Base-by-base conservation (phyloP, 2,113 vertebrate species). In the Felis chaus region DNA sequence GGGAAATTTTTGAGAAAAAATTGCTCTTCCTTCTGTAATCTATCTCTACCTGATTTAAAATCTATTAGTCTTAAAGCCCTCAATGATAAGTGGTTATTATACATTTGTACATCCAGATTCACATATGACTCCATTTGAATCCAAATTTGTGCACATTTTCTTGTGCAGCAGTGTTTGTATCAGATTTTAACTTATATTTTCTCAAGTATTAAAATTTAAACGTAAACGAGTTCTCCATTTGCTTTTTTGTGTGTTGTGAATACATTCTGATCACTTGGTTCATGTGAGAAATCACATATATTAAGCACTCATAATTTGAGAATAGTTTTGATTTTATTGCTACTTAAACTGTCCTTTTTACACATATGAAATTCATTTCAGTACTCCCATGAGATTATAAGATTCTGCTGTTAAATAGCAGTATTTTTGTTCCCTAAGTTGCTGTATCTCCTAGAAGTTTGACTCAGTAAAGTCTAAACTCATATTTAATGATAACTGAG, bases 161-260 rank as follows among this genome's bases (percentile, higher is more conserved):
- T 89, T 97, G 29, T 93, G 55, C 39, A 78, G 27, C 14, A 83
- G 31, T 66, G 68, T 97, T 96, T 97, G 87, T 90, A 88, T 97
- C 23, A 48, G 19, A 57, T 95, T 97, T 93, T 97, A 95, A 95
- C 79, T 91, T 93, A 61, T 45, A 63, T 96, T 98, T 97, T 97
- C 71, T 92, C 71, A 96, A 94, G 73, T 80, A 97, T 98, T 98
- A 97, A 97, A 98, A 82, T 79, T n/a, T 95, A 85, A 91, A 91
- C 25, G 3, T 85, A 13, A 57, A 55, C 69, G 81, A 78, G 2
- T 74, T 85, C 45, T 96, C 90, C 19, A 0, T 95, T 86, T 96
- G 36, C 6, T 74, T 89, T 55, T 80, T 91, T 48, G 33, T 95
- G 14, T 95, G n/a, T 98, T 91, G 57, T 79, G 19, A 79, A 7